phyloP scores from a whole-genome alignment of 2,888 invertebrate genomes.

The Odiellus spinosus region DNA sequence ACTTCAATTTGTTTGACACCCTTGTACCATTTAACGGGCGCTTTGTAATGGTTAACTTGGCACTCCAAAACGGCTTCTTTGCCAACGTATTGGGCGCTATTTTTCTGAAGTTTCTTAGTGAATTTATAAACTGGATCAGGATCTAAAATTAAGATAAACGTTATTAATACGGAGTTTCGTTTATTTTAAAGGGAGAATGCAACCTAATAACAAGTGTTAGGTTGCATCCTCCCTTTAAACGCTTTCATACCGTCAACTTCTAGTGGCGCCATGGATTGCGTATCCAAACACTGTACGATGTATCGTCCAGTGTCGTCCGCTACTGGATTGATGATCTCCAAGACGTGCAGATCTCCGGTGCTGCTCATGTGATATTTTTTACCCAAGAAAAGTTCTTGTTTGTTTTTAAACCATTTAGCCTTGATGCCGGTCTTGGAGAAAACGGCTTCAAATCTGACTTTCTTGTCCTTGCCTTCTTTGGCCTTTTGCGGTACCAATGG shows the following conservation, averaged over 20 bases:
- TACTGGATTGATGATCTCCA: constrained; percentile 77
- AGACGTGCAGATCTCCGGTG: constrained; percentile 75
- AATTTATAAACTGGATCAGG: constrained; percentile 89
- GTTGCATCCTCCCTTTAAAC: no score
- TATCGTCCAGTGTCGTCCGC: constrained; percentile 96
- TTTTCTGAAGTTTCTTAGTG: constrained; percentile 73
- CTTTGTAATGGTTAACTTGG: constrained; percentile 80
- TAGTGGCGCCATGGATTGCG: constrained; percentile 72
- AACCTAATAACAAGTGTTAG: no score
- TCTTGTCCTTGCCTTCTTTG: constrained; percentile 91
- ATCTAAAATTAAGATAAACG: constrained; percentile 37
- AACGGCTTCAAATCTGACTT: constrained; percentile 77
- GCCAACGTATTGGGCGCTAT: constrained; percentile 69
- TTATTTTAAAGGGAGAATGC: no score
- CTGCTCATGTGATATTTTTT: constrained; percentile 91
- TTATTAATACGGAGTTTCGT: not conserved
- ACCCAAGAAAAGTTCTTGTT: constrained; percentile 82
- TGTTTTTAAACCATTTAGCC: constrained; percentile 50
- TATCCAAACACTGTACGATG: constrained; percentile 81
- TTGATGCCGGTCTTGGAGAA: constrained; percentile 66
- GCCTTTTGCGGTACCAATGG: constrained; percentile 85
- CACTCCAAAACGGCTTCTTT: constrained; percentile 87
- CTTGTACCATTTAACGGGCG: constrained; percentile 84
- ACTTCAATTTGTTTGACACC: constrained; percentile 54
- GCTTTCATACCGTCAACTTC: constrained; percentile 63